These are phyloP conservation scores for Indicator maculatus DNA, from an alignment of 2,113 vertebrate genomes.

Conservation along the genomic window DNA sequence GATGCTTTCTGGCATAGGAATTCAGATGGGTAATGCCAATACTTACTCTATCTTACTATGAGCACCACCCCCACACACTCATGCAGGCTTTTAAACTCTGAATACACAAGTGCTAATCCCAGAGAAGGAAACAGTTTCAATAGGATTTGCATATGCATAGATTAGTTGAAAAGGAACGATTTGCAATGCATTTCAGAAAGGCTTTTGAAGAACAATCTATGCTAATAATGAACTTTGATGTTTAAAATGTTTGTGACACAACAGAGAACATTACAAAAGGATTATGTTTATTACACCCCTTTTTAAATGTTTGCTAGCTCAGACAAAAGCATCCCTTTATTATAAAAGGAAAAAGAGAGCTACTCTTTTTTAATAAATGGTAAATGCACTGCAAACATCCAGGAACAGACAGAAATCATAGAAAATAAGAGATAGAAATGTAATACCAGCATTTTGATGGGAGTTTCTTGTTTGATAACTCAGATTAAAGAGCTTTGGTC, in stretches of 20 bases:
- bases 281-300: conserved; percentile 41
- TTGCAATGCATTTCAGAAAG: not conserved
- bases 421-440: not conserved
- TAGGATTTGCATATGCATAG: conserved; percentile 47
- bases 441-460: not conserved
- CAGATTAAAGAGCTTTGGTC: not conserved
- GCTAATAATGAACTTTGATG: conserved; percentile 48
- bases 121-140: not conserved
- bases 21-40: not conserved
- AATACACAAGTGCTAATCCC: not conserved
- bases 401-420: not conserved
- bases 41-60: not conserved
- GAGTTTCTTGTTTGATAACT: not conserved
- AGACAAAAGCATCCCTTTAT: not conserved
- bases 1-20: not conserved
- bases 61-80: not conserved
- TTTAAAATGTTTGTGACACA: conserved; percentile 6
- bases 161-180: conserved; percentile 10
- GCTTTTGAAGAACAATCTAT: conserved; percentile 28
- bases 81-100: not conserved
- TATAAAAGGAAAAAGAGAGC: rapidly evolving
- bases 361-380: not conserved
- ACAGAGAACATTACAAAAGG: conserved; percentile 13
- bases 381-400: not conserved
- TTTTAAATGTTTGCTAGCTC: not conserved